A percentile compares a stretch with the other conserved stretches of the same genome.
Evolutionary conservation across 1,140 invertebrate genomes (phyloP).

Genomic region (Sminthurides bifidus): DNA sequence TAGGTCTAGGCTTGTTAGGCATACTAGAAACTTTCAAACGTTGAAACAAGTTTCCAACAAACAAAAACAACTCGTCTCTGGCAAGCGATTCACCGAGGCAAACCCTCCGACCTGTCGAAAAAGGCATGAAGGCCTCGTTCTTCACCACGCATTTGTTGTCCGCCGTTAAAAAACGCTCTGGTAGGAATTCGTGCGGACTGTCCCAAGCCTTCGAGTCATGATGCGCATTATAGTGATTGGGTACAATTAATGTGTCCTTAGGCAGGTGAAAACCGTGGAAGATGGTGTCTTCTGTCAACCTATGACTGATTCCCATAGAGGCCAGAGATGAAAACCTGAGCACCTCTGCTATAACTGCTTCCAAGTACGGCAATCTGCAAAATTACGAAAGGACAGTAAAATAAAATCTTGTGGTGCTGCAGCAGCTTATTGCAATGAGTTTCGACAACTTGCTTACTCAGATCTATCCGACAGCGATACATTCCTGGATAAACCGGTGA

Average conservation of each 20-base stretch:
- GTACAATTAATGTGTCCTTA: conserved; percentile 21
- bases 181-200: conserved; percentile 36
- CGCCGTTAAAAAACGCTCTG: conserved; percentile 31
- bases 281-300: conserved; percentile 7
- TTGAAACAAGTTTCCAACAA: conserved; percentile 21
- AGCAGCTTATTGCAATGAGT: neutral
- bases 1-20: neutral
- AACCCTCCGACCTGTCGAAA: conserved; percentile 45
- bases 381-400: neutral
- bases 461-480: conserved; percentile 38
- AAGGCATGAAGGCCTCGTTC: conserved; percentile 24
- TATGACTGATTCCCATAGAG: conserved; percentile 11
- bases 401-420: no score
- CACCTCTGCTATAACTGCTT: neutral
- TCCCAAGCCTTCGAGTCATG: conserved; percentile 26
- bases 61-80: conserved; percentile 33
- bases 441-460: conserved; percentile 33
- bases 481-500: conserved; percentile 38
- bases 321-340: neutral
- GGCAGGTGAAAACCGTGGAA: conserved; percentile 18
- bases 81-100: conserved; percentile 53
- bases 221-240: conserved; percentile 32
- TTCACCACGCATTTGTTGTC: conserved; percentile 19
- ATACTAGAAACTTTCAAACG: neutral
- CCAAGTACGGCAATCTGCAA: neutral